phyloP scores from a whole-genome alignment of 2,113 vertebrate species.

The Equus przewalskii region DNA sequence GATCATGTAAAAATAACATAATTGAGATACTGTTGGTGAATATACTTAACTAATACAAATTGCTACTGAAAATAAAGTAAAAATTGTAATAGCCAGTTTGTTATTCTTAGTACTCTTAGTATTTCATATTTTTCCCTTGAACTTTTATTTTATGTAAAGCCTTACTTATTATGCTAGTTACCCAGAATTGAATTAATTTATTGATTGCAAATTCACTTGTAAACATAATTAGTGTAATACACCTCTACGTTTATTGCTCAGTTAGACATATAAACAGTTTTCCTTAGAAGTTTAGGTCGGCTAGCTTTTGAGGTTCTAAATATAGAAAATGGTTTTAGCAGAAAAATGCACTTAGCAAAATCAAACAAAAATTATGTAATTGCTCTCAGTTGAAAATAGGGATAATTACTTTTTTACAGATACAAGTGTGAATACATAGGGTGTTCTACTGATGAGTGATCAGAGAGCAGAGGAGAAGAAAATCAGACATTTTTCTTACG shows the following conservation, averaged over 20 bases:
- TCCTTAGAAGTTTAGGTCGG: conserved; percentile 33
- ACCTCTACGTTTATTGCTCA: conserved; percentile 45
- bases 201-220: conserved; percentile 71
- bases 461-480: background rate
- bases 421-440: background rate
- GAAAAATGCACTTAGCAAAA: conserved; percentile 65
- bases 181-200: conserved; percentile 1
- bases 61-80: conserved; percentile 32
- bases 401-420: background rate
- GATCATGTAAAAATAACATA: background rate
- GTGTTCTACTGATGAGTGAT: conserved; percentile 12
- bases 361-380: conserved; percentile 67
- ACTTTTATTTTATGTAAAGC: conserved; percentile 35
- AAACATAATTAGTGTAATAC: conserved; percentile 68
- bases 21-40: background rate
- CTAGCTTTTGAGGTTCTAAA: conserved; percentile 64
- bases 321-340: conserved; percentile 48
- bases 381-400: conserved; percentile 1
- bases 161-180: conserved; percentile 52
- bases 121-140: conserved; percentile 5
- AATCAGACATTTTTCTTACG: background rate
- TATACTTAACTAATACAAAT: background rate
- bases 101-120: conserved; percentile 10
- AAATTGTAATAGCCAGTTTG: conserved; percentile 28
- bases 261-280: conserved; percentile 55